A percentile compares a stretch with the other conserved stretches of the same genome.
Conservation (phyloP, 2,888 invertebrate genomes). For the Archips xylosteana region DNA sequence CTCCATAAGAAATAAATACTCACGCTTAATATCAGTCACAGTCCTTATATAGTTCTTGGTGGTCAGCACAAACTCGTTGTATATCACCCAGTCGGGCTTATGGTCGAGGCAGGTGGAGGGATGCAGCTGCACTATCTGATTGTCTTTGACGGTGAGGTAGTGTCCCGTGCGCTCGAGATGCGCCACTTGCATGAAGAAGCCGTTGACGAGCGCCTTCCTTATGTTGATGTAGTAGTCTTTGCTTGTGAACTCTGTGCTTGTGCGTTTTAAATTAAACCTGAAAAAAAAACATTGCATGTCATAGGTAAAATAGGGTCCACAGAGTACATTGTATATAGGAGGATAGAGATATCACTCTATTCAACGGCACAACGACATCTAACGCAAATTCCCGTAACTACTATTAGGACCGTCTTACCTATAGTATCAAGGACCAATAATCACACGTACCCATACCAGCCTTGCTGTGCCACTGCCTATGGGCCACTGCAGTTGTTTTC, state of each 20-base stretch:
- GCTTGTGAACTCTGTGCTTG: slow-evolving; percentile 99
- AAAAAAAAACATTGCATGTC: slow-evolving; percentile 43
- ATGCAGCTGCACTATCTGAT: slow-evolving; percentile 99
- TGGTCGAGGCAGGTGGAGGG: slow-evolving; percentile 99
- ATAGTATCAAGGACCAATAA: too few species aligned
- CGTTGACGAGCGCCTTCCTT: slow-evolving; percentile 98
- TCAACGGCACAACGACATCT: too few species aligned
- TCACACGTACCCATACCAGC: too few species aligned
- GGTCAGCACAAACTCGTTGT: slow-evolving; percentile 99
- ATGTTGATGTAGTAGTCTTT: slow-evolving; percentile 99
- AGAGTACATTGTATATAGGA: too few species aligned
- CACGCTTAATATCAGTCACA: slow-evolving; percentile 99
- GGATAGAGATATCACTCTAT: too few species aligned
- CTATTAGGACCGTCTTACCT: too few species aligned
- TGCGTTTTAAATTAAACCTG: slow-evolving; percentile 95
- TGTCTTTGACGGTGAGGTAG: slow-evolving; percentile 99
- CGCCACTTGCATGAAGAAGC: slow-evolving; percentile 99
- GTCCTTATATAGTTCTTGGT: slow-evolving; percentile 99
- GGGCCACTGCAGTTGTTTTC: too few species aligned
- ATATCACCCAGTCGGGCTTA: slow-evolving; percentile 99
- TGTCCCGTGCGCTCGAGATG: slow-evolving; percentile 99
- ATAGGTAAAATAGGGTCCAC: too few species aligned
- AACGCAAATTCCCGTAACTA: too few species aligned
- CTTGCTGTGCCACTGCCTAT: too few species aligned
- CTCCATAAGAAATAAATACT: too few species aligned